Evolutionary conservation across 53 echinoderm and acorn worm species (phyloP), one percentile per base, ranked within the genome.

Genomic region (Echinometra lucunter): DNA sequence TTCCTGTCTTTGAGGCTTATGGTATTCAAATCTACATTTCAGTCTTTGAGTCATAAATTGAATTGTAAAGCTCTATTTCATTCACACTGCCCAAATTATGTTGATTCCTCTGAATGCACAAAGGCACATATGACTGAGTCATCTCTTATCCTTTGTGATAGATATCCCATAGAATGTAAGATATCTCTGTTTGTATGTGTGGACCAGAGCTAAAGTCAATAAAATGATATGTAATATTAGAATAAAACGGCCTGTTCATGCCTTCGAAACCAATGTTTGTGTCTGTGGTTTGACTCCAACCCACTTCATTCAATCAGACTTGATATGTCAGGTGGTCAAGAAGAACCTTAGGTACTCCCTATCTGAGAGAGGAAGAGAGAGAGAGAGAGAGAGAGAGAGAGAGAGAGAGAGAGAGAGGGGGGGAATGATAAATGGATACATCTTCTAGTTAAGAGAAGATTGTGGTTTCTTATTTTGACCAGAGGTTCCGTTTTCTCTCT

Each of bases 271-370:
- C 85, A 85, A 85, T 85, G 49, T 85, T 85, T 85, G 85, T 85
- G 49, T 28, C 47, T 47, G 85, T 85, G 85, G 85, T 85, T 85
- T 85, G 85, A 85, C 49, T 85, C 85, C 85, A 85, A 85, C 85
- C 49, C n/a, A n/a, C n/a, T 85, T 85, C n/a, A 49, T 85, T 53
- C 47, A 53, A 85, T 53, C 53, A 28, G 49, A 85, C 85, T n/a
- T 4, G n/a, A 13, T 85, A 1, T 27, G 15, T 45, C n/a, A 10
- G 37, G 85, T 85, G 85, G 85, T 85, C 85, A 85, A 85, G 49
- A 47, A 30, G 28, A 49, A 47, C 12, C 85, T 40, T 15, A 15
- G n/a, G 28, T 45, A 30, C 21, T 25, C 30, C n/a, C 49, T 49
- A 53, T 49, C 30, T n/a, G n/a, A 1, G 44, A 81, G 44, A 85